Base-by-base conservation (phyloP, 2,888 invertebrate genomes). In the Eurois occulta region DNA sequence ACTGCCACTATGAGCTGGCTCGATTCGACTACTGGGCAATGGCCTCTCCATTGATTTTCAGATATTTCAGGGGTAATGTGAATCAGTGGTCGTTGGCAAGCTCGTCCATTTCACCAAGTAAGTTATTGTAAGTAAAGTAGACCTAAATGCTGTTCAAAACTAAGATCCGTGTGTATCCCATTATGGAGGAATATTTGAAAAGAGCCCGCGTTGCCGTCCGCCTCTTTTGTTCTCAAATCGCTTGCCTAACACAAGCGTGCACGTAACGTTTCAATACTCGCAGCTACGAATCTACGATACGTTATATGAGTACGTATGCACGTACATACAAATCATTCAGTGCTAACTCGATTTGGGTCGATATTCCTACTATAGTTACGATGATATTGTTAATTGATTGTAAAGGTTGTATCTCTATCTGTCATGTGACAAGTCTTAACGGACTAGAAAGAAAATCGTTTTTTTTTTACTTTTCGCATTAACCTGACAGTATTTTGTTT, bases 151-250 rank as follows among this genome's bases (percentile, higher is more conserved):
- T 78, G 7, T 32, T 7, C 21, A n/a, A 55, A 48, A 6, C 18
- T 13, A 2, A 35, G 28, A 72, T 38, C 88, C 68, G 83, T 91
- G 78, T 88, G 90, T 91, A 78, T 84, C 43, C 18, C 11, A 72
- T 73, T 68, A 84, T 83, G 85, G 86, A 89, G 87, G 87, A 89
- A 92, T 91, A 92, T 92, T 92, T 92, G 87, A 91, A 94, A 92
- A 90, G 90, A 91, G 88, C 88, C 86, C 86, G 86, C 89, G 88
- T 88, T 88, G 84, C 87, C 87, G 86, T 85, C 86, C 78, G 76
- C 81, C 79, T 86, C 90, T 91, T 88, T 93, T 93, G 92, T 94
- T 92, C 89, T 83, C 82, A 91, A 91, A 92, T 90, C 88, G 88
- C 85, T 86, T 85, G 86, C 87, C 87, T 88, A 87, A 89, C 88